Conservation (phyloP, 2,113 vertebrate genomes). For the Sceloporus undulatus region DNA sequence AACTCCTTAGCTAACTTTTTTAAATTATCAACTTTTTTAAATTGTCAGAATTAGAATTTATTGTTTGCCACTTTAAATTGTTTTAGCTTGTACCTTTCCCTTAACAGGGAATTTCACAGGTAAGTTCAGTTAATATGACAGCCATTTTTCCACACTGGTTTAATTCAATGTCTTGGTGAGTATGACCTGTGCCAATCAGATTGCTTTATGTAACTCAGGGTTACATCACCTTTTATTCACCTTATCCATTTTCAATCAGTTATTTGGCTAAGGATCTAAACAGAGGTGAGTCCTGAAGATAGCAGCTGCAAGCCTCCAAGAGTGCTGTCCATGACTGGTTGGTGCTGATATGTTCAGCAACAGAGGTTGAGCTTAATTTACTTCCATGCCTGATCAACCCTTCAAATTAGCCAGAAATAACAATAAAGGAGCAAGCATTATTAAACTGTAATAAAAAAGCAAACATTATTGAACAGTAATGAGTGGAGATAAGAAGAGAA, state of each 20-base stretch:
- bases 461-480: neutral
- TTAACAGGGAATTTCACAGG: neutral
- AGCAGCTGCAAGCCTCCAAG: neutral
- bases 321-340: constrained; percentile 40
- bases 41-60: neutral
- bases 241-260: neutral
- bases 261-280: neutral
- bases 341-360: constrained; percentile 28
- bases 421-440: neutral
- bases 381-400: neutral
- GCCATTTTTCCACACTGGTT: neutral
- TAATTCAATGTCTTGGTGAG: neutral
- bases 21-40: too few species aligned
- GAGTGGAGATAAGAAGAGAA: too few species aligned
- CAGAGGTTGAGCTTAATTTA: neutral
- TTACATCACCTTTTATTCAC: neutral
- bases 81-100: neutral
- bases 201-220: neutral
- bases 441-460: neutral
- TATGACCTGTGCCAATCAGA: neutral
- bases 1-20: neutral
- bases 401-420: constrained; percentile 8
- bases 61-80: neutral
- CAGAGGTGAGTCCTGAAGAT: neutral
- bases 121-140: neutral